These are phyloP conservation scores for Sebastes steindachneri DNA, from an alignment of 2,797 vertebrate genomes.

Conservation along the genomic window DNA sequence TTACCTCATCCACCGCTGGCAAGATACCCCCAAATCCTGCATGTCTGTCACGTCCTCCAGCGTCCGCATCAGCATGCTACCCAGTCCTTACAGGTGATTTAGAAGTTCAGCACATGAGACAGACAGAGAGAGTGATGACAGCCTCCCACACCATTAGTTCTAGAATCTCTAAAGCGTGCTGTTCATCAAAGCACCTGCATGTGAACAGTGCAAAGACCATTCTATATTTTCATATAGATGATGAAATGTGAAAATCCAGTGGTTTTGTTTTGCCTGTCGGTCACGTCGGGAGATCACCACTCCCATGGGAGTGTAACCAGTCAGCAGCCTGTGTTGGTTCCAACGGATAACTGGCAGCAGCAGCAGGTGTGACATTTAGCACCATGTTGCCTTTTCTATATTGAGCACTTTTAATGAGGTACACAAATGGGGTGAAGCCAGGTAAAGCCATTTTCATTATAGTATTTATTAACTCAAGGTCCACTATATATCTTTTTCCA, in stretches of 20 bases:
- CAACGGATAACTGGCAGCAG: no score
- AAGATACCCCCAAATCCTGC: slow-evolving; percentile 16
- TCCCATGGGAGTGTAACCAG: neutral
- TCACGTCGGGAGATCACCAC: neutral
- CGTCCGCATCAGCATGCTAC: neutral
- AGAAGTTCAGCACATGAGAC: neutral
- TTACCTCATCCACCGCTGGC: slow-evolving; percentile 58
- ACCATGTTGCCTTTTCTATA: neutral
- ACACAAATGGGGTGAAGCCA: neutral
- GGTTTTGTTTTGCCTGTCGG: neutral
- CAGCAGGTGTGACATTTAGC: neutral
- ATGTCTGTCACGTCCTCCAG: slow-evolving; percentile 58
- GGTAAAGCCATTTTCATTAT: neutral
- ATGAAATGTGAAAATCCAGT: neutral
- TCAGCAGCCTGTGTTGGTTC: neutral
- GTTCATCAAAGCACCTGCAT: slow-evolving; percentile 4
- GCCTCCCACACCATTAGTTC: neutral
- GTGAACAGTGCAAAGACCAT: neutral
- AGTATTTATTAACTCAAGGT: neutral
- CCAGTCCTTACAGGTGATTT: neutral
- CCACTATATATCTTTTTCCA: neutral
- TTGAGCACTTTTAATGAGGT: neutral
- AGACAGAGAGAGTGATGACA: neutral
- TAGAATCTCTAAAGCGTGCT: neutral
- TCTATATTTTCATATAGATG: neutral